Percentiles rank a stretch among this genome's conserved stretches.
These are phyloP conservation scores for Drosophila saltans DNA, from an alignment of 1,140 invertebrate genomes.

Conservation along the genomic window DNA sequence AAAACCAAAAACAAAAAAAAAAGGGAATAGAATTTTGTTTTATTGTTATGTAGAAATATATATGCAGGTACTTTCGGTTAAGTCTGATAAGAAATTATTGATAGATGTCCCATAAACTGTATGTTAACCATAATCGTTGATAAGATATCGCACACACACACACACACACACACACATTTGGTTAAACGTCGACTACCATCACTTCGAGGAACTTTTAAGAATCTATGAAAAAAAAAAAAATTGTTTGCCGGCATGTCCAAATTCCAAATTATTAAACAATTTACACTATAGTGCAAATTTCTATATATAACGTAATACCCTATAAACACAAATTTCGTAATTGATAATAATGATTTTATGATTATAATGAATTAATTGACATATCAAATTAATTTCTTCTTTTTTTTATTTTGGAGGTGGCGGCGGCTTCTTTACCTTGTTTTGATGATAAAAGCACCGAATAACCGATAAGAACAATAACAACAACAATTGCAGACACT, in stretches of 20 bases:
- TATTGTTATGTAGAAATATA: slow-evolving; percentile 3
- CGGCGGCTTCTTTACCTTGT: slow-evolving; percentile 2
- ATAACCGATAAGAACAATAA: not conserved
- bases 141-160: slow-evolving; percentile 36
- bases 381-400: not conserved
- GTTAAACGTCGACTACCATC: too few species aligned
- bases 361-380: slow-evolving; percentile 4
- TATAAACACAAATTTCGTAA: not conserved
- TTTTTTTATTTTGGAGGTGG: not conserved
- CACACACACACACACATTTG: not conserved
- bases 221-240: not conserved
- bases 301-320: not conserved
- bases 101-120: slow-evolving; percentile 43
- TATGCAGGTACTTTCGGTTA: slow-evolving; percentile 13
- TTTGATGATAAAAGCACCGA: not conserved
- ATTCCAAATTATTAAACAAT: not conserved
- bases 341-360: not conserved
- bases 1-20: too few species aligned
- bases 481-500: not conserved
- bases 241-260: not conserved
- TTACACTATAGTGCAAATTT: too few species aligned
- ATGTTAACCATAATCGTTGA: slow-evolving; percentile 41
- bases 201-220: not conserved
- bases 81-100: slow-evolving; percentile 39
- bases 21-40: not conserved